Base-by-base conservation (phyloP, 2,797 vertebrate genomes). In the Zenarchopterus dispar region DNA sequence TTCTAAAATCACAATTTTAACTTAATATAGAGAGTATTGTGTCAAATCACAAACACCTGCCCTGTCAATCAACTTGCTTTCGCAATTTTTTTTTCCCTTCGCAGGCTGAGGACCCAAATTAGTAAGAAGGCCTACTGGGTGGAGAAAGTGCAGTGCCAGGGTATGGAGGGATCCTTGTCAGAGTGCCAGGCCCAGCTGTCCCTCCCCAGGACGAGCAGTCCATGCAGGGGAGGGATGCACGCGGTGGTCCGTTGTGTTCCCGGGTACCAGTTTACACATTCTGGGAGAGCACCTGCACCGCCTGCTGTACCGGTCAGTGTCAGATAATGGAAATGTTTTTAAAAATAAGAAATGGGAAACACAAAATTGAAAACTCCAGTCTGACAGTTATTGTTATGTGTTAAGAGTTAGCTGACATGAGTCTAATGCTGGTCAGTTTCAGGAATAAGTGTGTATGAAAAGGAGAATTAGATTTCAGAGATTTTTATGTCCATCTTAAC, bases 41-140 rank as follows among this genome's bases (percentile, higher is more conserved):
- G 13, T 36, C 6, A 13, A 17, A 50, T 56, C 17, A 46, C 17
- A 50, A 46, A 46, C 1, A 5, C n/a, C 5, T 55, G 2, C 28
- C 1, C 0, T 52, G 33, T 36, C 33, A 13, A 13, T 15, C 13
- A 15, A 39, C 13, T 15, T 39, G 36, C 13, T 39, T 13, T 21
- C 21, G 18, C 56, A 50, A 67, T 31, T 49, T 63, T 24, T 49
- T 63, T 24, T 8, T 42, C 10, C 26, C 23, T 16, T 0, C 1
- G 13, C 78, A 99, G 97, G 75, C 88, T 98, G 67, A 93, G 90
- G 73, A 82, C 84, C 3, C 86, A 93, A 79, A 91, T 87, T 49
- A 88, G 87, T 76, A 97, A 96, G 89, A 98, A 97, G 86, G 94
- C 84, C 31, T 97, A 95, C 90, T 99, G 97, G 97, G 92, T 98